Evolutionary conservation across 2,888 invertebrate genomes (phyloP).

Genomic region (Pachymerium ferrugineum): DNA sequence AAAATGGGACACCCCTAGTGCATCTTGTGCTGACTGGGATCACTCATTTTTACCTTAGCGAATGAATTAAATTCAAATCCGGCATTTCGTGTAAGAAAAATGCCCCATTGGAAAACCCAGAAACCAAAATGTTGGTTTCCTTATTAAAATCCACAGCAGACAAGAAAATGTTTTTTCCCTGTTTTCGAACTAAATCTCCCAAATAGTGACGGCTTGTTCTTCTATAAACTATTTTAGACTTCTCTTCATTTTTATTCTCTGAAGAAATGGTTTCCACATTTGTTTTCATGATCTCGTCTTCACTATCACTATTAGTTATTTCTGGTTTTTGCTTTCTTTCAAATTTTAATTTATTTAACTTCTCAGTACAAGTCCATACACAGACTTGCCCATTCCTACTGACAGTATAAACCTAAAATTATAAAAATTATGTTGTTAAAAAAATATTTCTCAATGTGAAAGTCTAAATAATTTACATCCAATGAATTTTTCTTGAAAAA

Average conservation of each 20-base stretch:
- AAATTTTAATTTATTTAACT: conserved; percentile 61
- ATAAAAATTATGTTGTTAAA: background rate
- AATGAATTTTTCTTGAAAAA: conserved; percentile 83
- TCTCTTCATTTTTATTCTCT: conserved; percentile 40
- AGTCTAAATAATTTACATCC: conserved; percentile 55
- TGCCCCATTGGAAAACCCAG: conserved; percentile 83
- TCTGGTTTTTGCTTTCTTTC: too few relatives aligned
- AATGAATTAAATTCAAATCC: conserved; percentile 86
- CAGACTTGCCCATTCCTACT: conserved; percentile 75
- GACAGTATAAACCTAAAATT: conserved; percentile 57
- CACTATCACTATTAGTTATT: background rate
- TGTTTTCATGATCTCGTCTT: background rate
- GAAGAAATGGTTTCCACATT: background rate
- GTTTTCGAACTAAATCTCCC: conserved; percentile 61
- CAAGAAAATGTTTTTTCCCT: conserved; percentile 52
- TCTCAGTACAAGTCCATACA: conserved; percentile 78
- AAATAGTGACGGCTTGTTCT: conserved; percentile 68
- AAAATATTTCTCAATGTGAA: background rate
- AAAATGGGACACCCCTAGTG: too few relatives aligned
- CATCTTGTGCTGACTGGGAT: too few relatives aligned
- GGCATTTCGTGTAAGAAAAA: conserved; percentile 94
- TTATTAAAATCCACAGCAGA: conserved; percentile 80
- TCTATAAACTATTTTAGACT: conserved; percentile 58
- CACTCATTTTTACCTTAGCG: conserved; percentile 53
- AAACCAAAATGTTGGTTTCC: conserved; percentile 71